A percentile compares a stretch with the other conserved stretches of the same genome.
Conservation (phyloP, 2,888 invertebrate genomes). For the Platynereis dumerilii region DNA sequence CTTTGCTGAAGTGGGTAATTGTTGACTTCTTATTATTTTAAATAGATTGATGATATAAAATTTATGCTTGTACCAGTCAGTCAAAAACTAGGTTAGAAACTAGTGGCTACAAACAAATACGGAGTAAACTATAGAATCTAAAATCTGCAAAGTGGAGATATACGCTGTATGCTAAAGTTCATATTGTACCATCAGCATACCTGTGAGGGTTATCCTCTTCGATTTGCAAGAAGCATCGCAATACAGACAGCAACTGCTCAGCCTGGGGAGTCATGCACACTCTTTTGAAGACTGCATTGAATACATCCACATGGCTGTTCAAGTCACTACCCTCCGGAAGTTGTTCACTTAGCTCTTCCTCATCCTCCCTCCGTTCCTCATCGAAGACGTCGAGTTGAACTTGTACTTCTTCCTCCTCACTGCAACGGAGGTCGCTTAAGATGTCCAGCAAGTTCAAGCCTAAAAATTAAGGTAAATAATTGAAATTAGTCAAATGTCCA, state of each 20-base stretch:
- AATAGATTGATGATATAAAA: no score
- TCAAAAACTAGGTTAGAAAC: no score
- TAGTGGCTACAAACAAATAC: no score
- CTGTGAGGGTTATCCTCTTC: conserved; percentile 72
- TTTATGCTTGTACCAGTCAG: no score
- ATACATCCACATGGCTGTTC: conserved; percentile 89
- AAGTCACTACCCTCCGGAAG: conserved; percentile 77
- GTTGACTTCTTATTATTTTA: no score
- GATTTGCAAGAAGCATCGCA: conserved; percentile 87
- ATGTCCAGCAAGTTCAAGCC: conserved; percentile 88
- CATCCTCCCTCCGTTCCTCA: conserved; percentile 92
- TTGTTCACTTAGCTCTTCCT: conserved; percentile 74
- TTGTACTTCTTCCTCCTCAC: conserved; percentile 53
- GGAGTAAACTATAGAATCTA: no score
- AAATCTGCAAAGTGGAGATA: no score
- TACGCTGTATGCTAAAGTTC: no score
- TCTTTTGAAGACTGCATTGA: conserved; percentile 91
- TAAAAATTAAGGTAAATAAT: no score
- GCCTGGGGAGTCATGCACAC: conserved; percentile 95
- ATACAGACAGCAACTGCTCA: conserved; percentile 87
- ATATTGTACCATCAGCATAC: no score
- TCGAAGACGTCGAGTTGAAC: conserved; percentile 95
- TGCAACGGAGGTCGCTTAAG: conserved; percentile 56
- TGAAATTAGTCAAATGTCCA: no score
- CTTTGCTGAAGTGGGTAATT: no score